Evolutionary conservation across 2,113 vertebrate species (phyloP), one percentile per base, ranked within the genome.

Genomic region (Guaruba guarouba): DNA sequence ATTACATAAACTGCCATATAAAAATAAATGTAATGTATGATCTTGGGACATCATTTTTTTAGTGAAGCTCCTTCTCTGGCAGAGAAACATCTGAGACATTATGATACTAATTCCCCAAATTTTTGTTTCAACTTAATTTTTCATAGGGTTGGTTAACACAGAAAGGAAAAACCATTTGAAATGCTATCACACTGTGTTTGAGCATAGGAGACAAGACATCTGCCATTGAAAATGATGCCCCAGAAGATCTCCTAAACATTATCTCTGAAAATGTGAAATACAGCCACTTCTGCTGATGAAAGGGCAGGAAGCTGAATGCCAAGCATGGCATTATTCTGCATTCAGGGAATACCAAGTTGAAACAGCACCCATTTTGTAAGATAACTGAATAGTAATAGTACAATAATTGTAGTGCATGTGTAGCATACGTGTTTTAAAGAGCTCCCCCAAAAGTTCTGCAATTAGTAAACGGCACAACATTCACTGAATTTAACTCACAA

Each of bases 401-500:
- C 57, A 24, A n/a, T 1, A 1, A 80, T 61, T 80, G 29, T 54
- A 59, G 63, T 19, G 10, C 17, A 24, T 27, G 6, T 79, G 46
- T 35, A 54, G 28, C 78, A 73, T 46, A 82, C 76, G 66, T 37
- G 7, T 0, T 89, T 81, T 49, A 27, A 74, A 75, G 37, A 31
- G 39, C 44, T 84, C 29, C 27, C 31, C 10, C 20, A 8, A 37
- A 90, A 33, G 15, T 78, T 82, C 41, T 52, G 71, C 48, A 62
- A 33, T 17, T 29, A 67, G 22, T 51, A 55, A 75, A 16, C 43
- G 79, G 25, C 43, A 61, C 20, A 25, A 9, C 43, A 29, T 78
- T 73, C 22, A 9, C 18, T 37, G 24, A 61, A 62, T 84, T 84
- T 84, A 93, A 92, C 92, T 87, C 93, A 95, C 61, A 91, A 71